phyloP scores from a whole-genome alignment of 2,113 vertebrate genomes.

The Oxyura jamaicensis region DNA sequence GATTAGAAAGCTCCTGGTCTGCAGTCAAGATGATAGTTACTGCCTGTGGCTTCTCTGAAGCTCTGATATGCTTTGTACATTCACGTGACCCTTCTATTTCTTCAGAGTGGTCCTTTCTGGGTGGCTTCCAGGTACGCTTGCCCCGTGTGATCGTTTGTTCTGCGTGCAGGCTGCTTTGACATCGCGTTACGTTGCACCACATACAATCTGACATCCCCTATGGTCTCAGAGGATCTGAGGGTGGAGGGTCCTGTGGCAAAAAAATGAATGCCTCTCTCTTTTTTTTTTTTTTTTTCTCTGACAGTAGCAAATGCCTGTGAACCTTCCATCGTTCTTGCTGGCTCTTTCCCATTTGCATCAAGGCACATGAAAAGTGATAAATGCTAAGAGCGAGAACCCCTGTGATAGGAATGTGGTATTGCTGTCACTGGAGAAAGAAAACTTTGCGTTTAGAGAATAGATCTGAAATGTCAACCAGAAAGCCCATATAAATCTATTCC shows the following conservation, averaged over 20 bases:
- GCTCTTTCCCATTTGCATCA: background rate
- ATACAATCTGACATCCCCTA: fast-evolving
- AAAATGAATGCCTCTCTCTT: background rate
- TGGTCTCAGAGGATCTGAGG: background rate
- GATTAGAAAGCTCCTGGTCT: background rate
- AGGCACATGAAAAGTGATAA: background rate
- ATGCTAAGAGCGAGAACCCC: background rate
- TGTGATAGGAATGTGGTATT: fast-evolving
- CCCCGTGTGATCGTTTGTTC: fast-evolving
- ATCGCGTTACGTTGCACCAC: fast-evolving
- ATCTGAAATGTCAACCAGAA: background rate
- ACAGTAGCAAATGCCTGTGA: background rate
- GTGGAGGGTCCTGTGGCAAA: background rate
- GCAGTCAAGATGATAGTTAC: too few species aligned
- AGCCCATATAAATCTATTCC: background rate
- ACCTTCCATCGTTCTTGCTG: background rate
- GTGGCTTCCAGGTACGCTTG: fast-evolving
- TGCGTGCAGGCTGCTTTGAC: background rate
- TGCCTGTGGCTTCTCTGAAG: background rate
- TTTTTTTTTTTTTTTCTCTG: background rate
- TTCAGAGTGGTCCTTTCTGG: background rate
- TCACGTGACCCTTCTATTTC: background rate
- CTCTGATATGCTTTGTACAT: fast-evolving
- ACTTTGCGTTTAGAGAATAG: background rate
- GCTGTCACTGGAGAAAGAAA: background rate